A percentile compares a stretch with the other conserved stretches of the same genome.
Evolutionary conservation across 1,140 invertebrate species (phyloP).

Genomic region (Drosophila tristis): DNA sequence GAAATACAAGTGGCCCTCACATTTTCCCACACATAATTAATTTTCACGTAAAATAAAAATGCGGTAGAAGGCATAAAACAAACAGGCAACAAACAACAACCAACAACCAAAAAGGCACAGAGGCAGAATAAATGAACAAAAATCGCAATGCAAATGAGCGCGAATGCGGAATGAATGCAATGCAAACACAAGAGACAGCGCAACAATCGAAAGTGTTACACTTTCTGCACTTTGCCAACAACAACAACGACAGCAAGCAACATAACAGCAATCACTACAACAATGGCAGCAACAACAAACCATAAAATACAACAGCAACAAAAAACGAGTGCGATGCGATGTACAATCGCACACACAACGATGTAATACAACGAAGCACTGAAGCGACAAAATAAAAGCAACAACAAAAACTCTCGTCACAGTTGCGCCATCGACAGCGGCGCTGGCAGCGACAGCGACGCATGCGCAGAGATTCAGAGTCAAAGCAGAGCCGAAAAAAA

Average conservation of each 20-base stretch:
- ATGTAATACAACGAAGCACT: slow-evolving; percentile 65
- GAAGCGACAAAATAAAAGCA: slow-evolving; percentile 23
- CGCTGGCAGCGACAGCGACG: slow-evolving; percentile 27
- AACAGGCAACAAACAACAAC: slow-evolving; percentile 30
- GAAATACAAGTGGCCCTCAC: slow-evolving; percentile 67
- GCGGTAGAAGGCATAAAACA: slow-evolving; percentile 39
- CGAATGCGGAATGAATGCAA: slow-evolving; percentile 81
- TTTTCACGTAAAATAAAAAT: slow-evolving; percentile 50
- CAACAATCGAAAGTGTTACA: slow-evolving; percentile 82
- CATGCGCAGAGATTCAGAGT: slow-evolving; percentile 49
- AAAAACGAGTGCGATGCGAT: slow-evolving; percentile 30
- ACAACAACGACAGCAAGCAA: slow-evolving; percentile 43
- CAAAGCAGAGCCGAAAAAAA: slow-evolving; percentile 22
- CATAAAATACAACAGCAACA: slow-evolving; percentile 60
- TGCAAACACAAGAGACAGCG: slow-evolving; percentile 56
- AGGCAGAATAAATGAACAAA: slow-evolving; percentile 36
- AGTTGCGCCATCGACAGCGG: slow-evolving; percentile 78
- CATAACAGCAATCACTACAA: slow-evolving; percentile 49
- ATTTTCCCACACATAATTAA: slow-evolving; percentile 82
- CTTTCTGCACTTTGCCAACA: slow-evolving; percentile 78
- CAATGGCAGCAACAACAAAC: slow-evolving; percentile 62
- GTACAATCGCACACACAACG: slow-evolving; percentile 43
- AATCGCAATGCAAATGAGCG: slow-evolving; percentile 76
- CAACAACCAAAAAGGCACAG: slow-evolving; percentile 16
- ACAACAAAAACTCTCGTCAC: slow-evolving; percentile 46